Percentiles rank a stretch among this genome's conserved stretches.
These are phyloP conservation scores for Spilarctia lutea DNA, from an alignment of 2,888 invertebrate species.

Conservation along the genomic window DNA sequence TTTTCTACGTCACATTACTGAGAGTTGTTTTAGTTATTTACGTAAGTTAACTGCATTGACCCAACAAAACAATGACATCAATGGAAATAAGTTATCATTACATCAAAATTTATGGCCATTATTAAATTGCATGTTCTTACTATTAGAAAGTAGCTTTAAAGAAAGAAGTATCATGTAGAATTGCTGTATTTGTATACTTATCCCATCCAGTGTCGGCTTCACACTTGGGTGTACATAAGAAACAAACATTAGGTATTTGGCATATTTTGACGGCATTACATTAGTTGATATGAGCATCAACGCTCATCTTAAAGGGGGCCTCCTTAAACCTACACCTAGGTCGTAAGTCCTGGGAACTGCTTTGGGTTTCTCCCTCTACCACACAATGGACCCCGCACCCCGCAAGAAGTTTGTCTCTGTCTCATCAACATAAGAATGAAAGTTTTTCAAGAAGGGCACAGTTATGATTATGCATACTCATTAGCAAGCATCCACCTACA, in stretches of 20 bases:
- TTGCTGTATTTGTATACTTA: not conserved
- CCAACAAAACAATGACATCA: not conserved
- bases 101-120: not conserved
- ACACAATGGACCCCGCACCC: too few species aligned
- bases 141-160: not conserved
- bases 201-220: too few species aligned
- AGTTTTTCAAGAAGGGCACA: not conserved
- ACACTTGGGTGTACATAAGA: too few species aligned
- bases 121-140: not conserved
- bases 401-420: too few species aligned
- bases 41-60: too few species aligned
- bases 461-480: not conserved
- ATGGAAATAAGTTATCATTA: not conserved
- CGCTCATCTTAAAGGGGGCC: too few species aligned
- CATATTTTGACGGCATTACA: too few species aligned
- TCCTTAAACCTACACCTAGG: too few species aligned
- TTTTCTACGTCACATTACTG: not conserved
- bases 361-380: too few species aligned
- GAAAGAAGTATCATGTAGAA: not conserved
- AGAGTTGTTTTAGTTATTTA: not conserved
- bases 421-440: not conserved
- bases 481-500: not conserved
- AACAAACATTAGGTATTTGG: too few species aligned
- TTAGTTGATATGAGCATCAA: too few species aligned
- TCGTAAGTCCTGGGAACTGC: too few species aligned